phyloP scores from a whole-genome alignment of 23 tunicate genomes.

The Halocynthia aurantium region DNA sequence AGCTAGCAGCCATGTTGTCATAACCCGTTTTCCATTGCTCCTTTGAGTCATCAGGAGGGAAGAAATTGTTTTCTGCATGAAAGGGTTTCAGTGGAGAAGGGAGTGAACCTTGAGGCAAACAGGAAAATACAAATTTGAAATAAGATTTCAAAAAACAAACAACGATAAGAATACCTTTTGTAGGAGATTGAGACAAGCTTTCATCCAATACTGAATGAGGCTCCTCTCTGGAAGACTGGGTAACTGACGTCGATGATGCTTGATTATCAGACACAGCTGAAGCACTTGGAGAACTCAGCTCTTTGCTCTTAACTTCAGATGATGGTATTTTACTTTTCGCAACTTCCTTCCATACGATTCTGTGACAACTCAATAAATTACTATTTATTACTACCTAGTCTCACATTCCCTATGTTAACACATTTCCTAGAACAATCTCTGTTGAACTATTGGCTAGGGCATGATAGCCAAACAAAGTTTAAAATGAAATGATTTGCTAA shows the following conservation, averaged over 20 bases:
- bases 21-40: conserved; percentile 19
- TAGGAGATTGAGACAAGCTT: conserved; percentile 10
- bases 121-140: background rate
- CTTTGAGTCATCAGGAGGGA: background rate
- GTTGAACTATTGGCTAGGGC: too few relatives aligned
- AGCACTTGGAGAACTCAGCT: background rate
- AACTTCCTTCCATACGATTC: conserved; percentile 5
- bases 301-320: background rate
- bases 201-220: conserved; percentile 4
- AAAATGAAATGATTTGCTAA: too few relatives aligned
- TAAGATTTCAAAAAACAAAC: background rate
- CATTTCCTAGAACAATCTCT: too few relatives aligned
- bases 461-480: too few relatives aligned
- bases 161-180: background rate
- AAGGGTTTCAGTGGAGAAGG: conserved; percentile 78
- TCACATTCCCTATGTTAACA: background rate
- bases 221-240: background rate
- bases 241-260: background rate
- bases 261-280: background rate
- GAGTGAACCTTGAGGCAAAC: conserved; percentile 21
- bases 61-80: conserved; percentile 3
- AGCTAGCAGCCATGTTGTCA: conserved; percentile 15
- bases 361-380: background rate
- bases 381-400: background rate
- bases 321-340: conserved; percentile 3